These are phyloP conservation scores for Archips xylosteana DNA, from an alignment of 2,888 invertebrate species.

Conservation along the genomic window DNA sequence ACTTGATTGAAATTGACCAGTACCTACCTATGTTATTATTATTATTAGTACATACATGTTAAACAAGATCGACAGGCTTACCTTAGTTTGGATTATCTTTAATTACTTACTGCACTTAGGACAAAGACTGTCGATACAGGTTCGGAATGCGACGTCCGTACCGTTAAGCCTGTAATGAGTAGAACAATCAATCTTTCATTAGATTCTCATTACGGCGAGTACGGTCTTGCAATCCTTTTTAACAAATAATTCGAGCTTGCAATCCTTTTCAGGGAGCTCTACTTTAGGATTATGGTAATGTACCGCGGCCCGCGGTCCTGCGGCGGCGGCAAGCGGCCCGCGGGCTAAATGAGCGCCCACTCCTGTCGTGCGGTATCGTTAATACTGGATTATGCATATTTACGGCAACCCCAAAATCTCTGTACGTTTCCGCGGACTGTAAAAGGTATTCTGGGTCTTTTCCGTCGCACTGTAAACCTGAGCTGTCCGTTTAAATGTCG, in stretches of 20 bases:
- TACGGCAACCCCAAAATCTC: constrained; percentile 43
- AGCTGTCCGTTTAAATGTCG: constrained; percentile 4
- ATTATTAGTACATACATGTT: neutral
- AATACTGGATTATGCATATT: constrained; percentile 52
- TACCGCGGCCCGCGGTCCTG: constrained; percentile 47
- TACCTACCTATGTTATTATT: too few species aligned
- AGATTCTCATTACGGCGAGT: constrained; percentile 50
- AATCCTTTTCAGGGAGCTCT: constrained; percentile 56
- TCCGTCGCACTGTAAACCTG: constrained; percentile 15
- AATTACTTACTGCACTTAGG: neutral
- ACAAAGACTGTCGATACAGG: neutral
- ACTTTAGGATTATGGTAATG: constrained; percentile 63
- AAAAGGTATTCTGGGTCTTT: constrained; percentile 44
- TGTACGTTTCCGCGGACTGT: constrained; percentile 46
- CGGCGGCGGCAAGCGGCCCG: constrained; percentile 44
- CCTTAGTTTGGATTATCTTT: neutral
- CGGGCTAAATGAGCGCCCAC: constrained; percentile 41
- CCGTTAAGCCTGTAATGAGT: neutral
- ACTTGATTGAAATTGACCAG: neutral
- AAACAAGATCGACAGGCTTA: neutral
- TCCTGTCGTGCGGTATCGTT: constrained; percentile 48
- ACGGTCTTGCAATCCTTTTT: constrained; percentile 59
- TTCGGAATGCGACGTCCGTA: neutral
- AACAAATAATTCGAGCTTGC: constrained; percentile 57
- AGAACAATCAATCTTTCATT: constrained; percentile 45